Evolutionary conservation across 2,113 vertebrate genomes (phyloP).

Genomic region (Melanocharis versteri): DNA sequence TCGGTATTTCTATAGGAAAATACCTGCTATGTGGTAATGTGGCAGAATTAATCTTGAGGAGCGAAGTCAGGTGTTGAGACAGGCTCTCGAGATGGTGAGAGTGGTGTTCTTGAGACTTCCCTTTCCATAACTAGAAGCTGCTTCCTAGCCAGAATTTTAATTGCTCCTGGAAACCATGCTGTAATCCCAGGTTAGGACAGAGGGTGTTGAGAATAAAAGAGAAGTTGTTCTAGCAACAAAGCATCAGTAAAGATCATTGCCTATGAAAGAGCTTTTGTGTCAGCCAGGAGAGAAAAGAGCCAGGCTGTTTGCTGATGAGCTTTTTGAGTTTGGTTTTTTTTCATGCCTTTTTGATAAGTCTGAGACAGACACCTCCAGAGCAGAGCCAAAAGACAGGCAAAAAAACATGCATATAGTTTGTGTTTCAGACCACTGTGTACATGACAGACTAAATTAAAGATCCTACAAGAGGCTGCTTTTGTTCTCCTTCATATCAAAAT

Average conservation of each 20-base stretch:
- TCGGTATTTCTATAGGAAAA: neutral
- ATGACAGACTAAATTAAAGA: neutral
- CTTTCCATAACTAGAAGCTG: neutral
- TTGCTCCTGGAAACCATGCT: neutral
- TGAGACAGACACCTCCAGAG: neutral
- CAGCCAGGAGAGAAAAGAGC: neutral
- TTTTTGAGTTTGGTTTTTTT: neutral
- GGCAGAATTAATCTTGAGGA: neutral
- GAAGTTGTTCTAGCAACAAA: neutral
- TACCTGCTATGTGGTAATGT: neutral
- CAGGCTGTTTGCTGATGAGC: neutral
- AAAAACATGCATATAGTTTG: neutral
- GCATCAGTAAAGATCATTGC: neutral
- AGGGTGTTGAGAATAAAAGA: neutral
- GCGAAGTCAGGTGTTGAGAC: neutral
- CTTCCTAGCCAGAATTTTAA: neutral
- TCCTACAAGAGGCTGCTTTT: neutral
- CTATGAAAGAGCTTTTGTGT: neutral
- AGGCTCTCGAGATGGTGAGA: neutral
- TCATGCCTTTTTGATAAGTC: neutral
- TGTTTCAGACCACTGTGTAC: neutral
- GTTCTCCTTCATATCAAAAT: neutral
- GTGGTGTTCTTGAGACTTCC: neutral
- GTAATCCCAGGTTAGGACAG: neutral
- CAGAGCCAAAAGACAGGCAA: neutral